Conservation (phyloP, 2,113 vertebrate genomes). For the Hippocampus guttulatus region DNA sequence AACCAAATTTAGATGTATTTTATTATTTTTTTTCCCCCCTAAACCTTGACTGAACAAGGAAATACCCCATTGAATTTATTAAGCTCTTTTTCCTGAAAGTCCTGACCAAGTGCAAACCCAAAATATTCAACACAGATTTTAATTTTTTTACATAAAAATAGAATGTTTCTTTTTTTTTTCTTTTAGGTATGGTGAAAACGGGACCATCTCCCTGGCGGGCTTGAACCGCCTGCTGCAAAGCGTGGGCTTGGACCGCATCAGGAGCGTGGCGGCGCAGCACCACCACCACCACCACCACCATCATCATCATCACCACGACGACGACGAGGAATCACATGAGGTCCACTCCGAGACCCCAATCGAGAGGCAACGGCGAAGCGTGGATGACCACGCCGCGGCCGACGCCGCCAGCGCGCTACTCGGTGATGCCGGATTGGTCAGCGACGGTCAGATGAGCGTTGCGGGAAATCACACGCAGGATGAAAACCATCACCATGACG, state of each 20-base stretch:
- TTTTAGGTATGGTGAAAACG: slow-evolving; percentile 78
- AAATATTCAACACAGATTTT: no score
- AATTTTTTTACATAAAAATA: no score
- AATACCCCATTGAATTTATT: no score
- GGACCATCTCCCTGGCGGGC: slow-evolving; percentile 83
- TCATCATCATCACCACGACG: no score
- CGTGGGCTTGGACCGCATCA: slow-evolving; percentile 80
- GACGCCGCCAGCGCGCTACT: not conserved
- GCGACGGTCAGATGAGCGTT: slow-evolving; percentile 2
- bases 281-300: slow-evolving; percentile 9
- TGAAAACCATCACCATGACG: not conserved
- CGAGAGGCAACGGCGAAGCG: not conserved
- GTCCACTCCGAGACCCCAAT: not conserved
- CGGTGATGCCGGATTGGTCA: slow-evolving; percentile 16
- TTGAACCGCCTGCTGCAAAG: slow-evolving; percentile 81
- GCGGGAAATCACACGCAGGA: not conserved
- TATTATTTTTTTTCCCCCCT: no score
- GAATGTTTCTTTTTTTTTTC: no score
- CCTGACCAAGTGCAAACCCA: no score
- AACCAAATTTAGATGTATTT: no score
- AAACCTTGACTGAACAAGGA: no score
- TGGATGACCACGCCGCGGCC: slow-evolving; percentile 34
- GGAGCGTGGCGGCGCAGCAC: slow-evolving; percentile 74
- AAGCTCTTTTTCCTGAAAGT: no score
- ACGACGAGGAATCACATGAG: not conserved